Evolutionary conservation across 2,888 invertebrate species (phyloP).

Genomic region (Callinectes sapidus): DNA sequence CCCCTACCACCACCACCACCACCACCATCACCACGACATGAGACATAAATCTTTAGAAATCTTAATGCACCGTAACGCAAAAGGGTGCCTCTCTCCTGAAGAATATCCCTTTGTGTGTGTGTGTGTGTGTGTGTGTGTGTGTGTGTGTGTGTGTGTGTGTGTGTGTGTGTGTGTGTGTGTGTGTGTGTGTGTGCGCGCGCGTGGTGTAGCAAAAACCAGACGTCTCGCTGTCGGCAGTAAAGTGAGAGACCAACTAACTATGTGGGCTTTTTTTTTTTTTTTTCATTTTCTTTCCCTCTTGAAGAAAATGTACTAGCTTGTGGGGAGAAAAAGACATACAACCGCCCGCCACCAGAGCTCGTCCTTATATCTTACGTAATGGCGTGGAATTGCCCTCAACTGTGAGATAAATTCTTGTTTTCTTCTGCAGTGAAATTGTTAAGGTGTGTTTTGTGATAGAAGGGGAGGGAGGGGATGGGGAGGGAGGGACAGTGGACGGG

Average conservation of each 20-base stretch:
- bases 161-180: slow-evolving; percentile 7
- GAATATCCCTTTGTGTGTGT: slow-evolving; percentile 8
- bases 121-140: slow-evolving; percentile 20
- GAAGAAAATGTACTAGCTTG: not conserved
- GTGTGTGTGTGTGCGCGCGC: not conserved
- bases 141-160: slow-evolving; percentile 12
- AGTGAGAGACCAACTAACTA: not conserved
- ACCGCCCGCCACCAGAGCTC: not conserved
- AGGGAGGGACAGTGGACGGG: not conserved
- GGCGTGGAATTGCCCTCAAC: not conserved
- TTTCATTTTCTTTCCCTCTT: not conserved
- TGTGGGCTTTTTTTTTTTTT: not conserved
- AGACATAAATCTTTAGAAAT: not conserved
- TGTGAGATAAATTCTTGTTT: not conserved
- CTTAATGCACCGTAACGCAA: not conserved
- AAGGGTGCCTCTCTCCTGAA: not conserved
- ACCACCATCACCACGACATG: not conserved
- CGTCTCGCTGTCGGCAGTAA: not conserved
- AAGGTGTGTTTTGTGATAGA: not conserved
- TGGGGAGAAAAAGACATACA: not conserved
- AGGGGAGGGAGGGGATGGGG: too few species aligned
- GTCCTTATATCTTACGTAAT: not conserved
- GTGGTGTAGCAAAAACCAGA: not conserved
- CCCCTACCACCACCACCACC: not conserved
- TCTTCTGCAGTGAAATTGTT: slow-evolving; percentile 11